Conservation (phyloP, 2,113 vertebrate genomes). For the Limanda limanda region DNA sequence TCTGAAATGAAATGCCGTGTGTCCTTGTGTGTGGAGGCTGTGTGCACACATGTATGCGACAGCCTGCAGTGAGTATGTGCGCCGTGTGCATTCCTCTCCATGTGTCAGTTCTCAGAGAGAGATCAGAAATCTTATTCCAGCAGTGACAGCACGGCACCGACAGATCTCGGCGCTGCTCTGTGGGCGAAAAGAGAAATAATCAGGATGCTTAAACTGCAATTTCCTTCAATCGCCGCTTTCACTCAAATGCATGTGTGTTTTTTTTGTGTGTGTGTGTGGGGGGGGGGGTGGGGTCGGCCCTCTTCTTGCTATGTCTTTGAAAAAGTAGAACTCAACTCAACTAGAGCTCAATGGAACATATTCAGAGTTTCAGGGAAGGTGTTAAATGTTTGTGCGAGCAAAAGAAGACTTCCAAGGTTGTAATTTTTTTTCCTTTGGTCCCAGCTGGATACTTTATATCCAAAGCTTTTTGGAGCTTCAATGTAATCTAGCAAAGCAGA, state of each 20-base stretch:
- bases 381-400: slow-evolving; percentile 9
- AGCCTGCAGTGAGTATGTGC: slow-evolving; percentile 1
- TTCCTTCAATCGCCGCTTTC: slow-evolving; percentile 14
- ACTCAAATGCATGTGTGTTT: slow-evolving; percentile 4
- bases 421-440: slow-evolving; percentile 23
- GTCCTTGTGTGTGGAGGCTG: not conserved
- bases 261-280: too few relatives aligned
- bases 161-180: too few relatives aligned
- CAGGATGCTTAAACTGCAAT: slow-evolving; percentile 1
- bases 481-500: slow-evolving; percentile 57
- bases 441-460: slow-evolving; percentile 33
- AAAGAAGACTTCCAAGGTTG: slow-evolving; percentile 18
- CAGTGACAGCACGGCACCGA: too few relatives aligned
- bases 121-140: too few relatives aligned
- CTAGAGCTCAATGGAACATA: slow-evolving; percentile 4
- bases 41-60: not conserved
- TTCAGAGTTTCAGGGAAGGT: not conserved
- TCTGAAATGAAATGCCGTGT: too few relatives aligned
- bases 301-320: not conserved
- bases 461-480: slow-evolving; percentile 37
- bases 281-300: too few relatives aligned
- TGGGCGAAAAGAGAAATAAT: not conserved
- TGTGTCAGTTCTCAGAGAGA: slow-evolving; percentile 5
- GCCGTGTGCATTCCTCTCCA: not conserved
- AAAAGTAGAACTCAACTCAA: slow-evolving; percentile 12